These are phyloP conservation scores for Furcifer pardalis DNA, from an alignment of 2,797 vertebrate species.

Conservation along the genomic window DNA sequence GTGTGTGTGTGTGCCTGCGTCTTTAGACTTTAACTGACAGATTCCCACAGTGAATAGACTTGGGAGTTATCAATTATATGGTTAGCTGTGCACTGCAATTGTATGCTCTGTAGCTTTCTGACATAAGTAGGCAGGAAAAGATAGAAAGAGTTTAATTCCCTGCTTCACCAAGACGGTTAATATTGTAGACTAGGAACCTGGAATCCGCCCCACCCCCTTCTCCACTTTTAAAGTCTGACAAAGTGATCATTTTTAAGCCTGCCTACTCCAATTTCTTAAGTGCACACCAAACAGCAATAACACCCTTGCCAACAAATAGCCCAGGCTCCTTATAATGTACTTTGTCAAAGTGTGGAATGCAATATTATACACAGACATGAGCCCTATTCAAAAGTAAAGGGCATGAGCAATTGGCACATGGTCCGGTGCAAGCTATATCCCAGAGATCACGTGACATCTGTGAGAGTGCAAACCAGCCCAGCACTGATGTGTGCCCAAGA, in stretches of 20 bases:
- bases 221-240: conserved; percentile 51
- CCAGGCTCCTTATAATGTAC: background rate
- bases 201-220: background rate
- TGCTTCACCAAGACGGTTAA: conserved; percentile 70
- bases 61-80: conserved; percentile 83
- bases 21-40: conserved; percentile 81
- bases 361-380: background rate
- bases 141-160: conserved; percentile 72
- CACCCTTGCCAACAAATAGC: conserved; percentile 6
- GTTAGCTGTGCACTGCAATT: conserved; percentile 78
- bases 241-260: conserved; percentile 60
- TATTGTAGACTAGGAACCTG: conserved; percentile 64
- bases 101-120: conserved; percentile 74
- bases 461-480: no score
- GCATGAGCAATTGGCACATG: no score
- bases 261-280: conserved; percentile 30
- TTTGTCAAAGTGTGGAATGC: background rate
- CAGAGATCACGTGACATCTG: no score
- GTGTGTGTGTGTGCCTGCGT: conserved; percentile 64
- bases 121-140: conserved; percentile 74
- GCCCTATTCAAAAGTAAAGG: background rate
- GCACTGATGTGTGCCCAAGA: no score
- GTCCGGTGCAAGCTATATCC: no score
- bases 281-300: conserved; percentile 25
- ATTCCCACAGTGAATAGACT: conserved; percentile 77